phyloP scores from a whole-genome alignment of 2,888 invertebrate genomes.

The Cyrtodaria siliqua region DNA sequence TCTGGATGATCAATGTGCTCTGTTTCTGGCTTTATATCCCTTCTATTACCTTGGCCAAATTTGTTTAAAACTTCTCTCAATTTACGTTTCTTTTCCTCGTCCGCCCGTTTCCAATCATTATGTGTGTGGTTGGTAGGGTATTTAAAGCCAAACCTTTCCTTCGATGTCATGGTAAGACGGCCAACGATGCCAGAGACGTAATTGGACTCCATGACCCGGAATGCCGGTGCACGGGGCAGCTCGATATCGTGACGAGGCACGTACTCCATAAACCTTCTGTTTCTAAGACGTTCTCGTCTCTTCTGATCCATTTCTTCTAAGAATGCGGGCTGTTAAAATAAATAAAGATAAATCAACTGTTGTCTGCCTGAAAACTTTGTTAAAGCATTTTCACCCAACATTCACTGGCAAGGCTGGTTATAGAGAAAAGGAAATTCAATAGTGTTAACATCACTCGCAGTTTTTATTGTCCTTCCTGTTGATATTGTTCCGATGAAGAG shows the following conservation, averaged over 20 bases:
- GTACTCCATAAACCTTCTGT: constrained; percentile 60
- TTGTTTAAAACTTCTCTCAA: constrained; percentile 33
- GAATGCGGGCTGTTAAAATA: constrained; percentile 40
- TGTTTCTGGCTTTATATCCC: not conserved
- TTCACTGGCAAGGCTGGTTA: too few species aligned
- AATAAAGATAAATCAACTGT: too few species aligned
- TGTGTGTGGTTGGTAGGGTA: constrained; percentile 9
- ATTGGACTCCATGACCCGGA: constrained; percentile 40
- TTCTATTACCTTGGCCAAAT: constrained; percentile 12
- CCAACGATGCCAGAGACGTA: constrained; percentile 55
- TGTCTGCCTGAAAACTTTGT: too few species aligned
- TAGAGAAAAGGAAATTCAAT: too few species aligned
- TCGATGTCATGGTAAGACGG: constrained; percentile 42
- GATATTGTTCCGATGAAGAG: too few species aligned
- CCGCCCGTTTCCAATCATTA: constrained; percentile 44
- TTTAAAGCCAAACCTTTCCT: constrained; percentile 40
- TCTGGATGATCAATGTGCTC: not conserved
- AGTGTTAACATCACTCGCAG: too few species aligned
- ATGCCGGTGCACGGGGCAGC: constrained; percentile 63
- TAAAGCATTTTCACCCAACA: too few species aligned
- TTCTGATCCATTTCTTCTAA: constrained; percentile 44
- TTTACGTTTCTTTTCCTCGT: constrained; percentile 29
- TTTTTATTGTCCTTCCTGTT: too few species aligned
- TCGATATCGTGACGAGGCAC: constrained; percentile 46
- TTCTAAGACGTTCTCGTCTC: constrained; percentile 20